phyloP scores from a whole-genome alignment of 2,888 invertebrate species.

The Trichogramma evanescens region DNA sequence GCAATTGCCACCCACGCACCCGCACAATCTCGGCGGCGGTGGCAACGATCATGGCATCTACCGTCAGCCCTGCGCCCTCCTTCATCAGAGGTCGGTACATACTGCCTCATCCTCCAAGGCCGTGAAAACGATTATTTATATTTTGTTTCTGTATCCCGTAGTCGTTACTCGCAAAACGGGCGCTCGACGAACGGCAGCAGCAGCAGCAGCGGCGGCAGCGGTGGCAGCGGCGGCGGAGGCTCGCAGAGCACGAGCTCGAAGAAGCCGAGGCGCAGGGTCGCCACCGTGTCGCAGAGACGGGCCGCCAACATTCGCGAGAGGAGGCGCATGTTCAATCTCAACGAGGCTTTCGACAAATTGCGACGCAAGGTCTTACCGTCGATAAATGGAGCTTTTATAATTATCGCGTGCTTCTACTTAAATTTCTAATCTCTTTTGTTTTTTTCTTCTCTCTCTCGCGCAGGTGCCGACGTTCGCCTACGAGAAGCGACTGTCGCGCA shows the following conservation, averaged over 20 bases:
- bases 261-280: constrained; percentile 79
- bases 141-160: constrained; percentile 15
- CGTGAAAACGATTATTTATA: not conserved
- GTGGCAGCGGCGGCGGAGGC: constrained; percentile 15
- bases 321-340: constrained; percentile 89
- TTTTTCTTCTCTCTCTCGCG: constrained; percentile 16
- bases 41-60: constrained; percentile 40
- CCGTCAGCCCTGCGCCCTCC: constrained; percentile 42
- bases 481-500: constrained; percentile 89
- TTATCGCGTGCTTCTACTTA: not conserved
- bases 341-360: constrained; percentile 90
- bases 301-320: constrained; percentile 91
- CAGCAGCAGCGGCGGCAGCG: constrained; percentile 5
- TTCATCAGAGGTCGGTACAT: constrained; percentile 41
- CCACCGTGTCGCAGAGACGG: constrained; percentile 81
- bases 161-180: constrained; percentile 42
- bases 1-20: constrained; percentile 32
- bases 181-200: constrained; percentile 27
- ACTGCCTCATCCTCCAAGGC: not conserved
- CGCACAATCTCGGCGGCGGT: constrained; percentile 27
- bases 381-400: not conserved
- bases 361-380: constrained; percentile 63
- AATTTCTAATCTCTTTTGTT: not conserved
- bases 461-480: constrained; percentile 92
- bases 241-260: constrained; percentile 50